Percentiles rank a stretch among this genome's conserved stretches.
These are phyloP conservation scores for Onychostruthus taczanowskii DNA, from an alignment of 2,113 vertebrate species.

Conservation along the genomic window DNA sequence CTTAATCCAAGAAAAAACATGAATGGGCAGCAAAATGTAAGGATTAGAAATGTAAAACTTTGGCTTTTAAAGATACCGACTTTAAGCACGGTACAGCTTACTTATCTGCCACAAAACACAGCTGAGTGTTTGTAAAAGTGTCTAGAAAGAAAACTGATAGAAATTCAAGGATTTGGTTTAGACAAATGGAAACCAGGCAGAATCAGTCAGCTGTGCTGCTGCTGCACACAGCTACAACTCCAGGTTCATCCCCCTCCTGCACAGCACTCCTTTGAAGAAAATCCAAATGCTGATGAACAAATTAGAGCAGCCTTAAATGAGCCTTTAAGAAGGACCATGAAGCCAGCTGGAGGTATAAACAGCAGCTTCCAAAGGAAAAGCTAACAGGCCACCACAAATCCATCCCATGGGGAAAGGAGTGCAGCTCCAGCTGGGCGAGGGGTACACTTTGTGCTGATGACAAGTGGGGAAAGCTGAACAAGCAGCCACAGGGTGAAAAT, in stretches of 20 bases:
- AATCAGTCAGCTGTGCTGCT: not conserved
- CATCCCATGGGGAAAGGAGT: not conserved
- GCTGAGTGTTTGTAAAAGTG: not conserved
- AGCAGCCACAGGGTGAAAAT: not conserved
- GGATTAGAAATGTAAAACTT: not conserved
- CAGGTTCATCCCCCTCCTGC: not conserved
- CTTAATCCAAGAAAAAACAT: not conserved
- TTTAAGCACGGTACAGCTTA: not conserved
- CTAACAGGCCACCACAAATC: not conserved
- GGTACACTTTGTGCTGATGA: not conserved
- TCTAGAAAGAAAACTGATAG: not conserved
- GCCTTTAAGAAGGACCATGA: not conserved
- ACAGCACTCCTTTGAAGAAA: not conserved
- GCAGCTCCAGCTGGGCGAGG: not conserved
- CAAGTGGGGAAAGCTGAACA: not conserved
- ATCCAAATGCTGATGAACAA: not conserved
- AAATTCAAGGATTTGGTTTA: not conserved
- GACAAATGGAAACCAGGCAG: not conserved
- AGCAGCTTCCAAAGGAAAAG: not conserved
- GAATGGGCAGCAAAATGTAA: not conserved
- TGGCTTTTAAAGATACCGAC: not conserved
- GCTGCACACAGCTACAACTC: fast-evolving
- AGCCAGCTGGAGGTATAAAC: not conserved
- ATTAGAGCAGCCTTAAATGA: not conserved
- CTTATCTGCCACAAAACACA: not conserved